phyloP scores from a whole-genome alignment of 2,113 vertebrate species.

The Menura novaehollandiae region DNA sequence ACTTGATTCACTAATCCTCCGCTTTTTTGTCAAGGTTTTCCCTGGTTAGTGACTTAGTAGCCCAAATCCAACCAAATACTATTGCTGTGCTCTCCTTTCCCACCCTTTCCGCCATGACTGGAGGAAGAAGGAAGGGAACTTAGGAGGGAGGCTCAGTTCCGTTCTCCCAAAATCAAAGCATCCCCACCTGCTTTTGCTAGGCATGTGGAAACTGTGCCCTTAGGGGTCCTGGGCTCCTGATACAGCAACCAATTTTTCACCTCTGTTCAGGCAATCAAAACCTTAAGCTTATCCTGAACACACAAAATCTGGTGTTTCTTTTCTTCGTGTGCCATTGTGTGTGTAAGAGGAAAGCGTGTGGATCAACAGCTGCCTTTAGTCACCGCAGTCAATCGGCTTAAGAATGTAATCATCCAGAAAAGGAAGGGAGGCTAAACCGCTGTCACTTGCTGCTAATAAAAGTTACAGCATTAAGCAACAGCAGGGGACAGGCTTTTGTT shows the following conservation, averaged over 20 bases:
- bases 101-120: neutral
- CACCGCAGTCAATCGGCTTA: slow-evolving; percentile 39
- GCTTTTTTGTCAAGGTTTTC: neutral
- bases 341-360: slow-evolving; percentile 17
- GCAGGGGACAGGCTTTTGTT: slow-evolving; percentile 41
- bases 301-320: neutral
- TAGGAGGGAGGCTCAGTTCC: neutral
- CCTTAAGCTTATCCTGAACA: neutral
- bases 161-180: neutral
- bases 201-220: neutral
- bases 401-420: slow-evolving; percentile 42
- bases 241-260: neutral
- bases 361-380: slow-evolving; percentile 50
- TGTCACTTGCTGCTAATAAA: slow-evolving; percentile 30
- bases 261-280: slow-evolving; percentile 1
- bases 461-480: slow-evolving; percentile 44
- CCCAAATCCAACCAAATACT: neutral
- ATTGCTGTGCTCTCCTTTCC: neutral
- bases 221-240: neutral
- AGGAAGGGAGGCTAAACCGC: neutral
- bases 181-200: neutral
- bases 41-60: neutral
- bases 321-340: neutral
- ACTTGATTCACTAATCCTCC: neutral
- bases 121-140: neutral